Base-by-base conservation (phyloP, 2,113 vertebrate species). In the Periophthalmodon schlosseri region DNA sequence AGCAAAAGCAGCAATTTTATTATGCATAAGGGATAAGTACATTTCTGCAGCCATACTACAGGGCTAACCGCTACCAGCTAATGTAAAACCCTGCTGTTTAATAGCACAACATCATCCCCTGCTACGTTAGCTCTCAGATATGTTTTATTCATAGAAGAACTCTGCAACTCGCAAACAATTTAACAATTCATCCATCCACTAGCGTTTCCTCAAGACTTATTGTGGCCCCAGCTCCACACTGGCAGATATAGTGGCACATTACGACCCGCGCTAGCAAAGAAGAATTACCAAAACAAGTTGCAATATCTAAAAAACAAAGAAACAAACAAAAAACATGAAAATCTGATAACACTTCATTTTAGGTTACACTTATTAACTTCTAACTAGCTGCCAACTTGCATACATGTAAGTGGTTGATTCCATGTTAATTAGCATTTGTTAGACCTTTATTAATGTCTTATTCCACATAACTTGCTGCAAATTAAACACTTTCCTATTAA, bases 261-360 rank as follows among this genome's bases (percentile, higher is more conserved):
- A 66, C 74, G 46, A 79, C 72, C 68, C 76, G 77, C 8, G 50
- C 64, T 70, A 69, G 15, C 9, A 61, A 60, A 75, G 72, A 86
- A 66, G 73, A 68, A 84, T 82, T 83, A 50, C 50, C 46, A 69
- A 56, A 47, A 18, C 57, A 57, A 34, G 5, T 20, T 67, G 47
- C 44, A 20, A 47, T 56, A n/a, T 28, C 63, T 34, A 50, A 72
- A 28, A 70, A 67, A 18, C 47, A 54, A 64, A 60, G 67, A 76
- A 74, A 75, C 13, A 71, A 72, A 60, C 61, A 63, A 56, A 72
- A 76, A 74, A 71, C 15, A 71, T 4, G 0, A 60, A 68, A 69
- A 70, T 76, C 36, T 39, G 36, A 39, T 8, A 39, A 44, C 9
- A 44, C 8, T 10, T 28, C 8, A 44, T 44, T 10, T 44, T 1